phyloP scores from a whole-genome alignment of 2,888 invertebrate species.

The Tineola bisselliella region DNA sequence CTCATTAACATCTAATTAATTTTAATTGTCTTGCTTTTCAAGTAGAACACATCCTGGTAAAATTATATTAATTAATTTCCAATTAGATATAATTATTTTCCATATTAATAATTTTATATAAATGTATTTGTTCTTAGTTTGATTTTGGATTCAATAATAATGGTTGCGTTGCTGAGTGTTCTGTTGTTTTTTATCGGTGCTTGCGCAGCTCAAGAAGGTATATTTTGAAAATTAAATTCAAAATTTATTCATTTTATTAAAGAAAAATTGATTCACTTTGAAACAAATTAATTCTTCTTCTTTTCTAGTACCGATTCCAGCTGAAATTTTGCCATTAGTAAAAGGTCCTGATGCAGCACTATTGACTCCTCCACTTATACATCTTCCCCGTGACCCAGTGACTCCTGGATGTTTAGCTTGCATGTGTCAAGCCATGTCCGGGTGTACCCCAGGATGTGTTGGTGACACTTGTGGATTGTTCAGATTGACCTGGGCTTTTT shows the following conservation, averaged over 20 bases:
- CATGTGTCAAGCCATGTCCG: slow-evolving; percentile 2
- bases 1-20: neutral
- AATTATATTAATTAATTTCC: neutral
- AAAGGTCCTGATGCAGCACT: neutral
- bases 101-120: neutral
- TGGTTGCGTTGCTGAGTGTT: neutral
- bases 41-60: neutral
- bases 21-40: neutral
- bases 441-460: neutral
- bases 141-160: neutral
- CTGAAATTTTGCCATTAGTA: neutral
- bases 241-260: neutral
- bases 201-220: neutral
- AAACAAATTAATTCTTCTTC: neutral
- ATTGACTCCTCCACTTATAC: neutral
- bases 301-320: neutral
- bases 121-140: neutral
- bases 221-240: neutral
- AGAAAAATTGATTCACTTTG: too few species aligned
- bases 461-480: slow-evolving; percentile 2
- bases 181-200: neutral
- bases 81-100: neutral
- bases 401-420: neutral
- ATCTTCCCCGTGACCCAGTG: neutral
- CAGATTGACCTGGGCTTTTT: slow-evolving; percentile 6